phyloP scores from a whole-genome alignment of 2,797 vertebrate species.

The Clamator glandarius region DNA sequence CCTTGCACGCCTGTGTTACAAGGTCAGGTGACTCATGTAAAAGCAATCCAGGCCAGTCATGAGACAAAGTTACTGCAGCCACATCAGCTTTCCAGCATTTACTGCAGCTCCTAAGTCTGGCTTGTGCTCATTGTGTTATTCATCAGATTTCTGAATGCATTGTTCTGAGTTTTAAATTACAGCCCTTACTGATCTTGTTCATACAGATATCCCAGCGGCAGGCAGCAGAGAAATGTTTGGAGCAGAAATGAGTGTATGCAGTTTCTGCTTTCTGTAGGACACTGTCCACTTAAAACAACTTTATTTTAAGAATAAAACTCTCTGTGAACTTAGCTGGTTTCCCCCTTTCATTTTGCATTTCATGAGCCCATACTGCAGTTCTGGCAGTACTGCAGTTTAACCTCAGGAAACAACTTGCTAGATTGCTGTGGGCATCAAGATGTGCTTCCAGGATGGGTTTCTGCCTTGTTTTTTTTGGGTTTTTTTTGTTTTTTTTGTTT shows the following conservation, averaged over 20 bases:
- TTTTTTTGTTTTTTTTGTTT: background rate
- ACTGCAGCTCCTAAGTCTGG: conserved; percentile 30
- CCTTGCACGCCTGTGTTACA: background rate
- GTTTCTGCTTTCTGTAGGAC: background rate
- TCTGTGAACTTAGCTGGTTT: background rate
- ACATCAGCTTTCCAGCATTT: conserved; percentile 66
- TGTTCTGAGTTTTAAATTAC: conserved; percentile 46
- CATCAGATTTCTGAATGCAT: conserved; percentile 55
- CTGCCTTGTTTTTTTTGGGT: background rate
- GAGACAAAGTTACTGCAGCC: conserved; percentile 61
- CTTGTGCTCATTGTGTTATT: conserved; percentile 37
- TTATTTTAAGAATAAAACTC: conserved; percentile 10
- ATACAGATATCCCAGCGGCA: background rate
- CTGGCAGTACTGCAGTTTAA: conserved; percentile 4
- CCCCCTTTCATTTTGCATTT: conserved; percentile 8
- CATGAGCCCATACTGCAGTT: background rate
- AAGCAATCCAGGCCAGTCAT: conserved; percentile 50
- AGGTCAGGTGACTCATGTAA: conserved; percentile 53
- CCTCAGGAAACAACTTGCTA: conserved; percentile 14
- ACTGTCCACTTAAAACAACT: background rate
- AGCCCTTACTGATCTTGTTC: background rate
- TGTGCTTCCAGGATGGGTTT: background rate
- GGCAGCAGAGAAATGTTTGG: background rate
- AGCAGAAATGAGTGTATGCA: background rate
- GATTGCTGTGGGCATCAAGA: background rate